A percentile compares a stretch with the other conserved stretches of the same genome.
Conservation (phyloP, 2,113 vertebrate species). For the Microtus oregoni region DNA sequence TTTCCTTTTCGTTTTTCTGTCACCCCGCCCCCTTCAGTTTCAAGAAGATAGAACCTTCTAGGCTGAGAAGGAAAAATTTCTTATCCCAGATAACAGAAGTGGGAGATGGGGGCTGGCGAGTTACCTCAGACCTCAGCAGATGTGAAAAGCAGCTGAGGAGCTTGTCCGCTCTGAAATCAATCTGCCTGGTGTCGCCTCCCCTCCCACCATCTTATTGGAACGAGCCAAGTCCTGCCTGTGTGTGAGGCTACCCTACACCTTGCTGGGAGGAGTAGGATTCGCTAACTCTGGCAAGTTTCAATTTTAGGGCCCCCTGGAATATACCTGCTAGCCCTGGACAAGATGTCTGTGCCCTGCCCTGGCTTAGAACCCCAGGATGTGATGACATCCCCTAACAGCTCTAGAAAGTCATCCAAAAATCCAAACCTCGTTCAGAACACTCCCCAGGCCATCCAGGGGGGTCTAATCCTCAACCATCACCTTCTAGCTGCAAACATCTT, state of each 20-base stretch:
- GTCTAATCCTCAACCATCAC: neutral
- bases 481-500: neutral
- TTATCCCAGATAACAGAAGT: conserved; percentile 58
- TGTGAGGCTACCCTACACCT: neutral
- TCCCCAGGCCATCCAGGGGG: neutral
- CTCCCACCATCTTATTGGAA: neutral
- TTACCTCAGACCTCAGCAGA: conserved; percentile 42
- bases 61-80: conserved; percentile 71
- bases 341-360: neutral
- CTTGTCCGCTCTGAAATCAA: neutral
- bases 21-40: neutral
- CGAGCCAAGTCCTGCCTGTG: neutral
- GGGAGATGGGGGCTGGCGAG: neutral
- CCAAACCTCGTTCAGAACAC: neutral
- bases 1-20: neutral
- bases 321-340: neutral
- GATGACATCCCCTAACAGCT: neutral
- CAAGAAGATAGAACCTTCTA: conserved; percentile 67
- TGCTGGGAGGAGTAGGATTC: neutral
- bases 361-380: neutral
- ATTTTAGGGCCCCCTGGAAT: neutral
- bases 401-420: conserved; percentile 27
- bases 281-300: neutral
- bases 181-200: neutral
- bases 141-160: conserved; percentile 42